These are phyloP conservation scores for Nematolebias whitei DNA, from an alignment of 2,113 vertebrate genomes.

Conservation along the genomic window DNA sequence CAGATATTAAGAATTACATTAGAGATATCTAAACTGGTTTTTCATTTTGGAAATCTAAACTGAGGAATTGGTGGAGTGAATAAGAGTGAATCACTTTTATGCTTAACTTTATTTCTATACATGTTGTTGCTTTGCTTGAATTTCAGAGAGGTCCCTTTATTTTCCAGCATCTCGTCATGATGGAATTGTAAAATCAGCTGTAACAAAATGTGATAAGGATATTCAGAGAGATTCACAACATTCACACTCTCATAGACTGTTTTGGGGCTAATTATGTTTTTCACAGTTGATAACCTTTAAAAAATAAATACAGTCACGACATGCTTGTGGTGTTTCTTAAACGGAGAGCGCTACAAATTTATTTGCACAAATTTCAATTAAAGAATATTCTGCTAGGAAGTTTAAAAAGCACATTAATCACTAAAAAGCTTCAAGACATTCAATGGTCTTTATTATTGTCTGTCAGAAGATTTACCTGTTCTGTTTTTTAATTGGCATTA, in stretches of 20 bases:
- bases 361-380: slow-evolving; percentile 16
- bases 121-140: slow-evolving; percentile 5
- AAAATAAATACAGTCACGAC: slow-evolving; percentile 16
- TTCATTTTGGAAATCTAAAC: not conserved
- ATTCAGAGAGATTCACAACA: slow-evolving; percentile 13
- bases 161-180: slow-evolving; percentile 15
- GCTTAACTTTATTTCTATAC: not conserved
- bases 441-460: not conserved
- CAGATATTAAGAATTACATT: no score
- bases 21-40: not conserved
- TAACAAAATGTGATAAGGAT: slow-evolving; percentile 3
- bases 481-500: slow-evolving; percentile 10
- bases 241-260: slow-evolving; percentile 15
- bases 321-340: slow-evolving; percentile 34
- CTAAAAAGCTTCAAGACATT: no score
- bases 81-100: no score
- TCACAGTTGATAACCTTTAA: slow-evolving; percentile 10
- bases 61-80: not conserved
- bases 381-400: not conserved
- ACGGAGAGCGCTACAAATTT: not conserved
- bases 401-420: no score
- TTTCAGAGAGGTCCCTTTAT: slow-evolving; percentile 19
- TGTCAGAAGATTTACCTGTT: not conserved
- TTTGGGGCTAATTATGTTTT: slow-evolving; percentile 3
- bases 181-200: slow-evolving; percentile 13